These are phyloP conservation scores for Platygyra sinensis DNA, from an alignment of 64 coral and sea anemone species.

Conservation along the genomic window DNA sequence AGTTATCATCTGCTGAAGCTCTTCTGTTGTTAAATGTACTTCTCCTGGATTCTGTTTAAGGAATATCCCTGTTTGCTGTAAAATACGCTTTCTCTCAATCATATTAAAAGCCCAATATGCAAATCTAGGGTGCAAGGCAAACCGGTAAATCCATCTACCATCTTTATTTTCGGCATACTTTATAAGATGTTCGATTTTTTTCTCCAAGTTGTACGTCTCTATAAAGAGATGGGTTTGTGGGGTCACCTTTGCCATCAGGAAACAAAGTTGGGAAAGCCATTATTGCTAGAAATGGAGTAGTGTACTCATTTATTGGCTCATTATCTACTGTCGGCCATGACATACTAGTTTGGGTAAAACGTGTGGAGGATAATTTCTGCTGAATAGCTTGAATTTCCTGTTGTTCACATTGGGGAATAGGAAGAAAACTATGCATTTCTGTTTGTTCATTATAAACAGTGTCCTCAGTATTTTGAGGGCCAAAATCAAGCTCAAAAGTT, in stretches of 20 bases:
- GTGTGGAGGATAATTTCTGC: background rate
- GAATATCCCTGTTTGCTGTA: slow-evolving; percentile 21
- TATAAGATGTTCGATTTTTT: too few species aligned
- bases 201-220: too few species aligned
- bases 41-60: slow-evolving; percentile 47
- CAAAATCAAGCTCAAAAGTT: too few species aligned
- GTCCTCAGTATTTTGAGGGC: too few species aligned
- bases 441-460: background rate
- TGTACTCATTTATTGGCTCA: slow-evolving; percentile 50
- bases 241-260: slow-evolving; percentile 24
- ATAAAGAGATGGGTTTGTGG: background rate
- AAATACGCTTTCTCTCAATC: slow-evolving; percentile 23
- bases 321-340: background rate
- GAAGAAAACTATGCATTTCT: slow-evolving; percentile 49
- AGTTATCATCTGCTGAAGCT: background rate
- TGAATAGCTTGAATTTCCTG: slow-evolving; percentile 42
- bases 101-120: background rate
- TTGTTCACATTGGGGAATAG: slow-evolving; percentile 22
- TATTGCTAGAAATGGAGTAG: slow-evolving; percentile 25
- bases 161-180: background rate
- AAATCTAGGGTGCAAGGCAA: slow-evolving; percentile 56
- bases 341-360: background rate
- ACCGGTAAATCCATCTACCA: slow-evolving; percentile 43
- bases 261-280: slow-evolving; percentile 35
- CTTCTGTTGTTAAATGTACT: background rate